A percentile compares a stretch with the other conserved stretches of the same genome.
Conservation (phyloP, 92 coral and sea anemone species). For the Nematostella vectensis region DNA sequence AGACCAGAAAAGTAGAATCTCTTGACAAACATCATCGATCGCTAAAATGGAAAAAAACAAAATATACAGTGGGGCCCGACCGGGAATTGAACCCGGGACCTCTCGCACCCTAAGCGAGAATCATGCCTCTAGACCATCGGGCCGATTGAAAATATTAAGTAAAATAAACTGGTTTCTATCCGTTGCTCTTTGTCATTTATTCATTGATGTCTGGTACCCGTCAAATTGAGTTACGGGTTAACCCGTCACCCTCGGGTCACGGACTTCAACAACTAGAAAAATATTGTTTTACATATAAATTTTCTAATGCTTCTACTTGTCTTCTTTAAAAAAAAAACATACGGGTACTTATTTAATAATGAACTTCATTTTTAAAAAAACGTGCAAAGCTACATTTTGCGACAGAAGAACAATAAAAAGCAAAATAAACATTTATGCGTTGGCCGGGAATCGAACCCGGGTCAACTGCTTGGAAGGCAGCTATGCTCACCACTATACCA, state of each 20-base stretch:
- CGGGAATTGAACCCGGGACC: constrained; percentile 86
- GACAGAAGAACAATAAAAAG: neutral
- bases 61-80: constrained; percentile 9
- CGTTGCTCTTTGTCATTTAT: neutral
- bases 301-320: too few relatives aligned
- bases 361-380: neutral
- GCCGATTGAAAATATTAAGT: constrained; percentile 3
- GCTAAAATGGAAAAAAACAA: too few relatives aligned
- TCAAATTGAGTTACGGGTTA: too few relatives aligned
- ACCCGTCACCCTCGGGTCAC: neutral
- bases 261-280: too few relatives aligned
- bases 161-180: neutral
- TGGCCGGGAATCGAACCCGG: constrained; percentile 98
- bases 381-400: neutral
- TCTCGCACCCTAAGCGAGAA: constrained; percentile 87
- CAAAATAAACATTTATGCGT: neutral
- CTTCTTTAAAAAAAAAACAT: too few relatives aligned
- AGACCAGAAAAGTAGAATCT: too few relatives aligned
- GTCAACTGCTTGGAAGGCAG: constrained; percentile 99
- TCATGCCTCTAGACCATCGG: constrained; percentile 72
- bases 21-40: too few relatives aligned
- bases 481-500: constrained; percentile 99
- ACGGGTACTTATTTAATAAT: too few relatives aligned
- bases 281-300: too few relatives aligned
- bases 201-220: constrained; percentile 24